Evolutionary conservation across 2,797 vertebrate genomes (phyloP), one percentile per base, ranked within the genome.

Genomic region (Anguilla marmorata): DNA sequence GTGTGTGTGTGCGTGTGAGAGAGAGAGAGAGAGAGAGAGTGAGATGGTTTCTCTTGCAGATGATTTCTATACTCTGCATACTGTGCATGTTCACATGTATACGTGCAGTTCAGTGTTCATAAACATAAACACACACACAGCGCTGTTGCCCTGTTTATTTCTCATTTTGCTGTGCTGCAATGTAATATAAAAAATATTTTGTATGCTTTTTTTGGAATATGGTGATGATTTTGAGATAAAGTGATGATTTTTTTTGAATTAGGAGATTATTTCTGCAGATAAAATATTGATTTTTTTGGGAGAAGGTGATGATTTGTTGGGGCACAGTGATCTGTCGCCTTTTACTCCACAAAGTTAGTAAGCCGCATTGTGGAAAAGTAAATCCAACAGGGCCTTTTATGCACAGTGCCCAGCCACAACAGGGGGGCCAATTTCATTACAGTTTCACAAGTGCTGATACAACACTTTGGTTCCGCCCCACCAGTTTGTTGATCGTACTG

Each of bases 401-500:
- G 30, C 30, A 41, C 84, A 30, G 14, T 69, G 30, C 48, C 12
- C 24, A 33, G 27, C 50, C 33, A 41, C 45, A 41, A 74, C 21
- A 30, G 52, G 50, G 30, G 56, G 30, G 27, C 30, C 66, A 33
- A 7, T 66, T 41, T 85, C 56, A 60, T 33, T 30, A 58, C 14
- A 41, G 85, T 91, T 92, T 88, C 85, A 85, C 90, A 93, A 85
- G 91, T 95, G 95, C 94, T 95, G 93, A 94, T 94, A 93, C 91
- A 91, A 93, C 72, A 88, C 76, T 87, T 63, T 37, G 86, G 33
- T 94, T 94, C 92, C 93, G 88, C 91, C 93, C 94, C 94, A 94
- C 92, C 91, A 89, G 89, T 79, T 91, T 90, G 91, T 92, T 94
- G 93, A 94, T 94, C 94, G 93, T 91, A 93, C 91, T 90, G 91